Evolutionary conservation across 2,797 vertebrate species (phyloP).

Genomic region (Phoeniculus purpureus): DNA sequence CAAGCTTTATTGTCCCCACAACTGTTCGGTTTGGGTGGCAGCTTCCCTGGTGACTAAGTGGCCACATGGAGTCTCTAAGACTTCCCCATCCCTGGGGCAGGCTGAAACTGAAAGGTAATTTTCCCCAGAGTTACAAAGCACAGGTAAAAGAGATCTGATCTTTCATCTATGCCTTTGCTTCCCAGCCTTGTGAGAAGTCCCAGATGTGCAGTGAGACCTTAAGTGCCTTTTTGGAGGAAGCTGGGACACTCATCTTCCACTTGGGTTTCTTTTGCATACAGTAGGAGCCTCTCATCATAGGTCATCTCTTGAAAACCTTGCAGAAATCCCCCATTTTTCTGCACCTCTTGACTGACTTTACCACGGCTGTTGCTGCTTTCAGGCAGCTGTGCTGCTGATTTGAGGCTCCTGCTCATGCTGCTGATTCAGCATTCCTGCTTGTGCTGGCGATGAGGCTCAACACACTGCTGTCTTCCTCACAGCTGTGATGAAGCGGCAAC

Average conservation of each 20-base stretch:
- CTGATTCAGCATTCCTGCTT: no score
- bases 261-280: not conserved
- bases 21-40: not conserved
- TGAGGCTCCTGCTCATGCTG: no score
- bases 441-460: not conserved
- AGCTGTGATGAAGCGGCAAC: not conserved
- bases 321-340: not conserved
- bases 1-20: not conserved
- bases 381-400: not conserved
- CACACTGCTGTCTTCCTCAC: not conserved
- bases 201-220: not conserved
- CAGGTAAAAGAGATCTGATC: not conserved
- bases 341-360: not conserved
- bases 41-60: not conserved
- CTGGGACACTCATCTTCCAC: not conserved
- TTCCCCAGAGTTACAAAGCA: not conserved
- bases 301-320: not conserved
- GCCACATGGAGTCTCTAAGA: not conserved
- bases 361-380: not conserved
- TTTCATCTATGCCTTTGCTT: not conserved
- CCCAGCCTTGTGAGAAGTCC: not conserved
- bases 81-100: not conserved
- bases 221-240: not conserved
- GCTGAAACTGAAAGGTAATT: not conserved
- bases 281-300: not conserved